Percentiles rank a stretch among this genome's conserved stretches.
Conservation (phyloP, 2,797 vertebrate species). For the Acanthornis magna region DNA sequence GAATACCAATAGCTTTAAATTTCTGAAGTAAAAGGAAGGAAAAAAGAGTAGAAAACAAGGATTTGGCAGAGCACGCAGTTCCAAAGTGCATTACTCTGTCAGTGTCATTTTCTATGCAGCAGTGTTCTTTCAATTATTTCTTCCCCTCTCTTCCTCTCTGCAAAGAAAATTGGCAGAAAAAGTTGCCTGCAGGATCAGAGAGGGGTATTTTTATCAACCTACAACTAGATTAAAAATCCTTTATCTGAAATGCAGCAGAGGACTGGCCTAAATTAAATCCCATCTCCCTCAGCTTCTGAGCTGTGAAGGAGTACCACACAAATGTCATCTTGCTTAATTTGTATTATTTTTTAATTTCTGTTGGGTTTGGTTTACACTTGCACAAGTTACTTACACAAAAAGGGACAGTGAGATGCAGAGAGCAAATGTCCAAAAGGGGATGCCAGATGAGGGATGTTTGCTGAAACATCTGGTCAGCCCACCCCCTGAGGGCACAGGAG, state of each 20-base stretch:
- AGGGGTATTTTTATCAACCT: conserved; percentile 76
- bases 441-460: neutral
- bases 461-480: neutral
- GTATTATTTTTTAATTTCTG: conserved; percentile 26
- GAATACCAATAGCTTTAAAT: conserved; percentile 31
- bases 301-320: conserved; percentile 44
- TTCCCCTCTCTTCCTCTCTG: conserved; percentile 52
- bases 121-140: conserved; percentile 74
- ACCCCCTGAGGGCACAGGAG: neutral
- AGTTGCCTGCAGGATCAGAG: conserved; percentile 76
- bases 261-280: conserved; percentile 76
- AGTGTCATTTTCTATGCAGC: conserved; percentile 58
- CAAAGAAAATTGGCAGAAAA: conserved; percentile 75
- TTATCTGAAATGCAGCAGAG: conserved; percentile 77
- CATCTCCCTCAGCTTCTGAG: conserved; percentile 65
- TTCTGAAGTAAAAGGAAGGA: neutral
- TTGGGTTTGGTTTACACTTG: neutral
- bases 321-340: conserved; percentile 39
- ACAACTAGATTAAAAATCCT: conserved; percentile 73
- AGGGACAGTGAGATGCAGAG: neutral
- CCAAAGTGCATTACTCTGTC: conserved; percentile 49
- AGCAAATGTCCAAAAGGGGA: neutral
- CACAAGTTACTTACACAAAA: neutral
- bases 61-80: conserved; percentile 9
- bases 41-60: conserved; percentile 37